A percentile compares a stretch with the other conserved stretches of the same genome.
Evolutionary conservation across 2,888 invertebrate species (phyloP).

Genomic region (Unio pictorum): DNA sequence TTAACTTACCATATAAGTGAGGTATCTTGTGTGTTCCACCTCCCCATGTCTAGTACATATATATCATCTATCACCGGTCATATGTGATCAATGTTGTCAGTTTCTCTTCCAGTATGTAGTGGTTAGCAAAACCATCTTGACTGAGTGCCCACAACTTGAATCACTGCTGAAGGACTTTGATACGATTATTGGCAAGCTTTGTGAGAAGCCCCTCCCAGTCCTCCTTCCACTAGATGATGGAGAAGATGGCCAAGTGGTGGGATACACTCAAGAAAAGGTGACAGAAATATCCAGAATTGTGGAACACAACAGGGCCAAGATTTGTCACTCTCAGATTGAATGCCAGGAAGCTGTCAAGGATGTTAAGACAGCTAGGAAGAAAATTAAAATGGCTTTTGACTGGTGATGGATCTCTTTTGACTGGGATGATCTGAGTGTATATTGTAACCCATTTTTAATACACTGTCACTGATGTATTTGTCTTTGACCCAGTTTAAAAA

Average conservation of each 20-base stretch:
- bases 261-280: slow-evolving; percentile 12
- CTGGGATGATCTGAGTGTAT: no score
- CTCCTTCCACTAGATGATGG: slow-evolving; percentile 8
- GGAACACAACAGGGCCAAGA: slow-evolving; percentile 7
- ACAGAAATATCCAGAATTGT: slow-evolving; percentile 11
- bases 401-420: slow-evolving; percentile 28
- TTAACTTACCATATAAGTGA: no score
- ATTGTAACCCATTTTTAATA: no score
- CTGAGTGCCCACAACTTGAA: slow-evolving; percentile 44
- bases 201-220: slow-evolving; percentile 28
- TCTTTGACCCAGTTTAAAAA: no score
- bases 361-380: slow-evolving; percentile 38
- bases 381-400: slow-evolving; percentile 48
- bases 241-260: neutral
- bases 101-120: slow-evolving; percentile 43
- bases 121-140: slow-evolving; percentile 42
- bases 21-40: no score
- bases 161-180: slow-evolving; percentile 39
- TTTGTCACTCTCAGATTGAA: slow-evolving; percentile 6
- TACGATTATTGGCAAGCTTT: slow-evolving; percentile 31
- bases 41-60: no score
- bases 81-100: neutral
- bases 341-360: slow-evolving; percentile 28
- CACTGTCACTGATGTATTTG: no score
- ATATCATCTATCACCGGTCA: neutral